Evolutionary conservation across 2,888 invertebrate species (phyloP).

Genomic region (Acheta domesticus): DNA sequence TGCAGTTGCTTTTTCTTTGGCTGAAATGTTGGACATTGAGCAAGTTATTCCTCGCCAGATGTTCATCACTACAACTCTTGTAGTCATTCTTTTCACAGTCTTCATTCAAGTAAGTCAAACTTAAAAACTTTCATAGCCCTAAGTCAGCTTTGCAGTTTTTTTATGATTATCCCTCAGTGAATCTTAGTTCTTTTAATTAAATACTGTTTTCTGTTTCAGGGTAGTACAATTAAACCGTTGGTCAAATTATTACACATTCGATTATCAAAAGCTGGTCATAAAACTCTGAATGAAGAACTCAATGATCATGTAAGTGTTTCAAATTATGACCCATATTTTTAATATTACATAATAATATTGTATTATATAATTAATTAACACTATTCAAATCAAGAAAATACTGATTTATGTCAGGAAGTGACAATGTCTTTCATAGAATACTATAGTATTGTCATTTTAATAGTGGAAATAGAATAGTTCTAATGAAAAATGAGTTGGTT

Average conservation of each 20-base stretch:
- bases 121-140: not conserved
- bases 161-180: not conserved
- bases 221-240: slow-evolving; percentile 58
- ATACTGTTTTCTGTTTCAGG: slow-evolving; percentile 46
- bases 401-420: too few species aligned
- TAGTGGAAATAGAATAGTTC: too few species aligned
- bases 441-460: too few species aligned
- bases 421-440: too few species aligned
- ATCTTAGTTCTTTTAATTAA: not conserved
- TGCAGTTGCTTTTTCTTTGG: slow-evolving; percentile 58
- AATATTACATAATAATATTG: too few species aligned
- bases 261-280: slow-evolving; percentile 45
- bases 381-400: too few species aligned
- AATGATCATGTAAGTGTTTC: slow-evolving; percentile 50
- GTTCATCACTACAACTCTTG: slow-evolving; percentile 57
- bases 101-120: slow-evolving; percentile 52
- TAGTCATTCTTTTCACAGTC: slow-evolving; percentile 58
- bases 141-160: not conserved
- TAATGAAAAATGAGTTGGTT: too few species aligned
- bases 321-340: not conserved
- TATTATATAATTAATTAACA: too few species aligned
- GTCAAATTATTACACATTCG: slow-evolving; percentile 56
- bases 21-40: slow-evolving; percentile 49
- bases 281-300: slow-evolving; percentile 55
- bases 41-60: slow-evolving; percentile 50